phyloP scores from a whole-genome alignment of 2,888 invertebrate species.

The Plebejus argus region DNA sequence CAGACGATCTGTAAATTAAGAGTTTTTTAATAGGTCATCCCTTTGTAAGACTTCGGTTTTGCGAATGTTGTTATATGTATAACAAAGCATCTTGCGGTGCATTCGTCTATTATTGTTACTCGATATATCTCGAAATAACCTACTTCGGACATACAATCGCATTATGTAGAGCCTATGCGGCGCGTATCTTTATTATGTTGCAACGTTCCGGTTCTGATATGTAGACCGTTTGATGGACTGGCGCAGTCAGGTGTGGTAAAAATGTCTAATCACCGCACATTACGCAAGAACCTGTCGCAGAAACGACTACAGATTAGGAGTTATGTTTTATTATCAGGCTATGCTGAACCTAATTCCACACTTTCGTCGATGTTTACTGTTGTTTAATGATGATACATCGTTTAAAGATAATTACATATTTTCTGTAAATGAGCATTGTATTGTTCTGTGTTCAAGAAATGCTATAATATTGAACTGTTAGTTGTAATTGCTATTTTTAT shows the following conservation, averaged over 20 bases:
- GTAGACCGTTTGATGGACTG: conserved; percentile 37
- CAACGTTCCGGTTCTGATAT: conserved; percentile 32
- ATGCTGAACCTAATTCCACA: conserved; percentile 1
- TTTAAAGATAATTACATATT: not conserved
- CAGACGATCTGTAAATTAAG: not conserved
- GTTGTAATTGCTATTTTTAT: not conserved
- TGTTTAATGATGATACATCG: not conserved
- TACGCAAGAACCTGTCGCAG: conserved; percentile 47
- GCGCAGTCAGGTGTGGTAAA: conserved; percentile 49
- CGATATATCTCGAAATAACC: conserved; percentile 8
- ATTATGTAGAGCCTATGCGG: conserved; percentile 32
- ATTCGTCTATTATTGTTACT: not conserved
- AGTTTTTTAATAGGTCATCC: not conserved
- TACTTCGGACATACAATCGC: not conserved
- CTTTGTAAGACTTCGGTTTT: not conserved
- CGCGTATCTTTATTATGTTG: conserved; percentile 24
- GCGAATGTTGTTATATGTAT: not conserved
- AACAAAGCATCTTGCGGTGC: not conserved
- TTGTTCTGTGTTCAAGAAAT: not conserved
- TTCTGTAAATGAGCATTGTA: not conserved
- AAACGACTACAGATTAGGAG: conserved; percentile 10
- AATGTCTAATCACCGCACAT: conserved; percentile 48
- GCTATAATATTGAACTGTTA: not conserved
- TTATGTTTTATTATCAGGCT: conserved; percentile 22
- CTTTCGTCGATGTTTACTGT: not conserved